Conservation (phyloP, 2,797 vertebrate species). For the Hydrophis major region DNA sequence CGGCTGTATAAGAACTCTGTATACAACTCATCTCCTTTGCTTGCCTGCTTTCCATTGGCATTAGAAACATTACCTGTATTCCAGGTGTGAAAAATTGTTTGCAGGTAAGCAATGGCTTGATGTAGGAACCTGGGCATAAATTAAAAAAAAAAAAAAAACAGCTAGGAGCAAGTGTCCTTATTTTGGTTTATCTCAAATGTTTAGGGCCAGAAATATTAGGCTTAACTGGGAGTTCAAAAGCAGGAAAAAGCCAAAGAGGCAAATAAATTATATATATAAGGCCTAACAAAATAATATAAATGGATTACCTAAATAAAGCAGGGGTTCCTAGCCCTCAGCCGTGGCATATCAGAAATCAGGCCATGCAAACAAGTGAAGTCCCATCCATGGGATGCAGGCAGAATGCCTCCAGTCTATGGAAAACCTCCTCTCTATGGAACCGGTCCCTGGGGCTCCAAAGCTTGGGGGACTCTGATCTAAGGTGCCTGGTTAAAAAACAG, state of each 20-base stretch:
- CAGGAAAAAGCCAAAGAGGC: background rate
- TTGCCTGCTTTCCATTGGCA: background rate
- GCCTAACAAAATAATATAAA: background rate
- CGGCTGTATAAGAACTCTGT: background rate
- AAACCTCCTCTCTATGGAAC: too few species aligned
- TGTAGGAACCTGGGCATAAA: background rate
- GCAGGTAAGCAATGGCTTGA: background rate
- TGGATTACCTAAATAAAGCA: background rate
- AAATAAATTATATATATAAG: background rate
- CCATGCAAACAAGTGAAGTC: too few species aligned
- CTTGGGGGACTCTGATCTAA: too few species aligned
- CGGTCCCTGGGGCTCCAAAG: too few species aligned
- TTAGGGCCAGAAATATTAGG: background rate
- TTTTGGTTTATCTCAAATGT: background rate
- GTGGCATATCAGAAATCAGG: too few species aligned
- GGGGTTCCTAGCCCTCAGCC: too few species aligned
- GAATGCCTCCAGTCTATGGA: too few species aligned
- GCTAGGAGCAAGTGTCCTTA: background rate
- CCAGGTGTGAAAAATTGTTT: background rate
- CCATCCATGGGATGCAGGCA: too few species aligned
- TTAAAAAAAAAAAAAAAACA: background rate
- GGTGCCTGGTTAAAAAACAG: background rate
- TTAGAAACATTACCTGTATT: background rate
- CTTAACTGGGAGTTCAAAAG: background rate
- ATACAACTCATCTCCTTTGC: background rate